A percentile compares a stretch with the other conserved stretches of the same genome.
Conservation (phyloP, 2,797 vertebrate genomes). For the Octomys mimax region DNA sequence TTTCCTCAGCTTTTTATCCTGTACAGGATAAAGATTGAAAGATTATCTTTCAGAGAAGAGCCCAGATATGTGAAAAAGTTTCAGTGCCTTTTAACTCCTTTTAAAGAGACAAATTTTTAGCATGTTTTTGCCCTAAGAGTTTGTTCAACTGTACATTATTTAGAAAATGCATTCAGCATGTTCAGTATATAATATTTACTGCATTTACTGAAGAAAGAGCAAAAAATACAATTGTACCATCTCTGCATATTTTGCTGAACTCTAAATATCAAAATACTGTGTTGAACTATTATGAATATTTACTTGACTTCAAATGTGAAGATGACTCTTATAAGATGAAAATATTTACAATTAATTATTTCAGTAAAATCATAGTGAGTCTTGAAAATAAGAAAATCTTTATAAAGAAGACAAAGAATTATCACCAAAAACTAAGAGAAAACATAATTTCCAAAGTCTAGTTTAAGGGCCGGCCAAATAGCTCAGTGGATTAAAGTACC, state of each 20-base stretch:
- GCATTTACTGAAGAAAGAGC: not conserved
- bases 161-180: not conserved
- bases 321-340: not conserved
- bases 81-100: not conserved
- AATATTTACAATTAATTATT: constrained; percentile 34
- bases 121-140: not conserved
- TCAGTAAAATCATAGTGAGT: not conserved
- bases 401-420: not conserved
- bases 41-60: constrained; percentile 23
- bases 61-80: not conserved
- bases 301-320: constrained; percentile 18
- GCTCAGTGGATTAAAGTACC: too few relatives aligned
- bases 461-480: not conserved
- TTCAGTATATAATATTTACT: not conserved
- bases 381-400: constrained; percentile 37
- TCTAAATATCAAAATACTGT: not conserved
- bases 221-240: not conserved
- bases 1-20: not conserved
- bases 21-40: not conserved
- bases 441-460: not conserved
- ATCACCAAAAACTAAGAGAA: not conserved
- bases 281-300: not conserved
- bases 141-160: not conserved
- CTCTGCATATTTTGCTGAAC: constrained; percentile 21
- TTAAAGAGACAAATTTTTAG: not conserved